Percentiles rank a stretch among this genome's conserved stretches.
Conservation (phyloP, 2,113 vertebrate genomes). For the Percopsis transmontana region DNA sequence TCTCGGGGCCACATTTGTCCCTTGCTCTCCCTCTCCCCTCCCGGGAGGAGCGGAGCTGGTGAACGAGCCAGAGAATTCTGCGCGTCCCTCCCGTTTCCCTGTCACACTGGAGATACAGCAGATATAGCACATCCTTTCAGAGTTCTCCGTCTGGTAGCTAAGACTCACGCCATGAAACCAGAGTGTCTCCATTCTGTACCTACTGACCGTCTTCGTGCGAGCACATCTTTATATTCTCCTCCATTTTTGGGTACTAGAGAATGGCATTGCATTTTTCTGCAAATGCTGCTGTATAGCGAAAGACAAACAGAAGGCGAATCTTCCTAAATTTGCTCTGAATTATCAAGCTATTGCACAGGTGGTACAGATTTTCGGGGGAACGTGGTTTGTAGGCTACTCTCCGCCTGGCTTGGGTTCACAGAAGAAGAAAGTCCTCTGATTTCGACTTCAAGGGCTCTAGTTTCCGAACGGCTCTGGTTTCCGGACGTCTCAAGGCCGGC, state of each 20-base stretch:
- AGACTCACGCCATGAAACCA: too few relatives aligned
- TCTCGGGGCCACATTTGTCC: constrained; percentile 64
- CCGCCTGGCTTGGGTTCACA: constrained; percentile 34
- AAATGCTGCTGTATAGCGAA: constrained; percentile 29
- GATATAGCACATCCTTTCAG: constrained; percentile 22
- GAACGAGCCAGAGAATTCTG: constrained; percentile 46
- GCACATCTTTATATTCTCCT: not conserved
- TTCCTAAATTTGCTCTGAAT: constrained; percentile 42
- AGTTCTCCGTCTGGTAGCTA: constrained; percentile 10
- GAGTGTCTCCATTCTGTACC: not conserved
- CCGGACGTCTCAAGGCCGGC: too few relatives aligned
- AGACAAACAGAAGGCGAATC: constrained; percentile 48
- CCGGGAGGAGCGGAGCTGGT: constrained; percentile 55
- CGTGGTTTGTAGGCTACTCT: constrained; percentile 46
- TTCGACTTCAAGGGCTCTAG: constrained; percentile 27
- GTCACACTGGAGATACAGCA: constrained; percentile 7
- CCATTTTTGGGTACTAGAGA: constrained; percentile 13
- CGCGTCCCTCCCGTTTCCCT: constrained; percentile 26
- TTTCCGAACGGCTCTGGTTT: too few relatives aligned
- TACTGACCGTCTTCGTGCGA: not conserved
- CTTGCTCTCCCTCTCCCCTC: constrained; percentile 37
- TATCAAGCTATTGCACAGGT: constrained; percentile 46
- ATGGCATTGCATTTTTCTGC: constrained; percentile 38
- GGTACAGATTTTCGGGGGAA: constrained; percentile 21
- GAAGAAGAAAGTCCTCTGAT: constrained; percentile 35